Evolutionary conservation across 2,797 vertebrate species (phyloP), one percentile per base, ranked within the genome.

Genomic region (Sebastes paucispinis): DNA sequence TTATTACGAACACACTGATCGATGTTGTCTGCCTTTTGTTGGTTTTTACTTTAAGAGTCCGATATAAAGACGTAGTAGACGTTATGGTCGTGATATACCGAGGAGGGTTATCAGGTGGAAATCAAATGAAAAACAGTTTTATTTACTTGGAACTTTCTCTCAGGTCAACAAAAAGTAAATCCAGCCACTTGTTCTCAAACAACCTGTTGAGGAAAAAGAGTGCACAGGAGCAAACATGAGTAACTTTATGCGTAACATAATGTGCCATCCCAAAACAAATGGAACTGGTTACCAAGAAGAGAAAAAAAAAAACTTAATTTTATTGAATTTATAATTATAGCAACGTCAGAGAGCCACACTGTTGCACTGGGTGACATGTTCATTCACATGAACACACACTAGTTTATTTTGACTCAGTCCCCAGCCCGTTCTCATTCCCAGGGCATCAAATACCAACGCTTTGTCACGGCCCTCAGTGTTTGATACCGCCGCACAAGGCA

Each of bases 1-100:
- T 82, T 67, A 69, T 73, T 62, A 22, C 3, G 13, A 85, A 73
- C 66, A 60, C 69, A 6, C 69, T 18, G 55, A 83, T 82, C 20
- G 3, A 77, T 60, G 66, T 68, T 57, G 64, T 76, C 57, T 79
- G 68, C 39, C 20, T 73, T 83, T 67, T 75, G 18, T 13, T 54
- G 62, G 32, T 24, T 10, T 62, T 74, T 0, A 54, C 67, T 27
- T 70, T 22, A 43, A 25, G 29, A 24, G 24, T 43, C 4, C 43
- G 13, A 80, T 67, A 10, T 74, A n/a, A 32, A 63, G 29, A 13
- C 3, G 3, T 6, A 34, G 64, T 8, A 34, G 64, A 25, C 4
- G 27, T 31, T 68, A 20, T 10, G 58, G 25, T 58, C 18, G 3
- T 13, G 43, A 34, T 55, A 22, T 68, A 34, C 20, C 12, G 4